Base-by-base conservation (phyloP, 2,797 vertebrate genomes). In the Allobates femoralis region DNA sequence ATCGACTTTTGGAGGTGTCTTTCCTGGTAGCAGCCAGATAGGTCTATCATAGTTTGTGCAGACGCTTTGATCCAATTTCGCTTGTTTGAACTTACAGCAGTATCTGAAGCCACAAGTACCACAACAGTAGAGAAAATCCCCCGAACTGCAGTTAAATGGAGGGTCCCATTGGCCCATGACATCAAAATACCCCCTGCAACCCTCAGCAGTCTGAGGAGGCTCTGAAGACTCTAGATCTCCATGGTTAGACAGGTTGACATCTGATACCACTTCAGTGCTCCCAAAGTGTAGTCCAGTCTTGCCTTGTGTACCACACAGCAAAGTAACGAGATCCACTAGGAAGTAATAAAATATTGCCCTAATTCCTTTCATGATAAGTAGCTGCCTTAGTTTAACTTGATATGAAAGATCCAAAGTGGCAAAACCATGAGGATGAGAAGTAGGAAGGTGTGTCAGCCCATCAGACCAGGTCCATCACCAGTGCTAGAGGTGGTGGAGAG, bases 161-260 rank as follows among this genome's bases (percentile, higher is more conserved):
- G 97, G 97, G 93, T 99, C 98, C 96, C 96, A 99, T 93, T 99
- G 98, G 90, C 98, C 98, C 98, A 99, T 99, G 91, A 99, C 98
- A 90, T 99, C 98, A 94, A 95, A 99, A 94, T 99, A 99, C 66
- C 98, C 98, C 90, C 96, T 95, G 86, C 98, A 99, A 87, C 90
- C 94, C 92, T 98, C 98, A 89, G 98, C 96, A 30, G 94, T 95
- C 88, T 97, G 96, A 79, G 97, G 97, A 71, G 95, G 93, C 90
- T 97, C 96, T 23, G 97, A 96, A 67, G 95, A 94, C 58, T 90
- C 93, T 89, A 91, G 94, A 87, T 97, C 96, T 81, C 95, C 94
- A 87, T 95, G 95, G 86, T 94, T 93, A 86, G 97, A 97, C 89
- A 96, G 96, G 93, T 99, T 99, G 89, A 95, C 96, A 85, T 96